A percentile compares a stretch with the other conserved stretches of the same genome.
Conservation (phyloP, 2,888 invertebrate genomes). For the Tetrapedia diversipes region DNA sequence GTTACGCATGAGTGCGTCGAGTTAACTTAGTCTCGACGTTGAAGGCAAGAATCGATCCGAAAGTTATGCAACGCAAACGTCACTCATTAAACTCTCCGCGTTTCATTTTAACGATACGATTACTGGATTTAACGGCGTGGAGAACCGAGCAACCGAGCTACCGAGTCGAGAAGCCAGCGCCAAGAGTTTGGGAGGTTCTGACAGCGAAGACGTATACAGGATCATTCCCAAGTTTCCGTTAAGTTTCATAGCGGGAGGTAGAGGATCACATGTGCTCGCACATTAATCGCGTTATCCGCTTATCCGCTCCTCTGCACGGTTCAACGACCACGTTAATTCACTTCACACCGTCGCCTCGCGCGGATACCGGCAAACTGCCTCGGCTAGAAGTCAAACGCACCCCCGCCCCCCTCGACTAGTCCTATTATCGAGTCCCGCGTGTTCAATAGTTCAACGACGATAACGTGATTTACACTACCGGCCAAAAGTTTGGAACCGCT, state of each 20-base stretch:
- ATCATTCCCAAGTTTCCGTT: constrained; percentile 34
- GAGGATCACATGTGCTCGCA: constrained; percentile 49
- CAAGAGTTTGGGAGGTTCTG: neutral
- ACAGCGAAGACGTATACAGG: constrained; percentile 13
- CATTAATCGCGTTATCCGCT: constrained; percentile 71
- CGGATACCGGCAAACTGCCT: constrained; percentile 58
- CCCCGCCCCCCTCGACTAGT: constrained; percentile 40
- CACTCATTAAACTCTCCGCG: too few relatives aligned
- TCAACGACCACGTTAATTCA: constrained; percentile 66
- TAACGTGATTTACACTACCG: constrained; percentile 48
- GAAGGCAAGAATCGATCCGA: too few relatives aligned
- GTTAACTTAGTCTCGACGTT: too few relatives aligned
- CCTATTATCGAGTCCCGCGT: constrained; percentile 64
- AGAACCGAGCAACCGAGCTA: too few relatives aligned
- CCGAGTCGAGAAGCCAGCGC: neutral
- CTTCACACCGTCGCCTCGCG: constrained; percentile 56
- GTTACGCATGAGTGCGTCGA: too few relatives aligned
- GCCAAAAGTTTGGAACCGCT: too few relatives aligned
- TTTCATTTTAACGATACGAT: too few relatives aligned
- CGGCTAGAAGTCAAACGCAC: constrained; percentile 58
- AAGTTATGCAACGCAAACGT: too few relatives aligned
- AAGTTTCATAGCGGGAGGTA: constrained; percentile 28
- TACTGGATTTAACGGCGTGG: too few relatives aligned
- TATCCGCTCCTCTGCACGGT: constrained; percentile 61
- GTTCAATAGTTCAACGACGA: constrained; percentile 49